Conservation (phyloP, 2,888 invertebrate species). For the Ectemnius cavifrons region DNA sequence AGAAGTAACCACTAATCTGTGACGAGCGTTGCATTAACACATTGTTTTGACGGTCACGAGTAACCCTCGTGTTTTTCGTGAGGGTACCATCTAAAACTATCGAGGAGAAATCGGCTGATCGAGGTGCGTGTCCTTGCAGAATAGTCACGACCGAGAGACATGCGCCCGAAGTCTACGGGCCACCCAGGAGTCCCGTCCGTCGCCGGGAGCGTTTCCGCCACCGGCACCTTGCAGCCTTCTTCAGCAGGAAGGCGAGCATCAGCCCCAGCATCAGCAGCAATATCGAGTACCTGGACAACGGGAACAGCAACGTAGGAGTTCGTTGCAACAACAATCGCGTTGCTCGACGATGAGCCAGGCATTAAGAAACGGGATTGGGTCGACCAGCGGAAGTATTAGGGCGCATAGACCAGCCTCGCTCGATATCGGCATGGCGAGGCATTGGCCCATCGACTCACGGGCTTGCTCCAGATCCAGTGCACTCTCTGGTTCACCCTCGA, state of each 20-base stretch:
- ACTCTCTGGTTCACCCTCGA: constrained; percentile 35
- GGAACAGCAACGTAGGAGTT: constrained; percentile 31
- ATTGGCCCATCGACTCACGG: constrained; percentile 42
- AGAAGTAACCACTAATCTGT: background rate
- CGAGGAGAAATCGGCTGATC: constrained; percentile 29
- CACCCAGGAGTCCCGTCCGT: constrained; percentile 73
- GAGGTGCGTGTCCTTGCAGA: constrained; percentile 70
- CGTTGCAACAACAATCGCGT: constrained; percentile 40
- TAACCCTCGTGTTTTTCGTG: too few species aligned
- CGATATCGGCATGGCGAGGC: constrained; percentile 66
- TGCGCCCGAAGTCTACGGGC: constrained; percentile 74
- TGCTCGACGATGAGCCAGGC: constrained; percentile 55
- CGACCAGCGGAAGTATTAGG: constrained; percentile 42
- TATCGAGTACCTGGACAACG: background rate
- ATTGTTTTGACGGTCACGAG: too few species aligned
- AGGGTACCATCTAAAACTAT: too few species aligned
- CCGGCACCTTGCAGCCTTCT: constrained; percentile 66
- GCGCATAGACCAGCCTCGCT: constrained; percentile 69
- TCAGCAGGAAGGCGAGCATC: constrained; percentile 29
- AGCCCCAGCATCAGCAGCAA: constrained; percentile 32
- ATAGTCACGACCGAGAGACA: constrained; percentile 77
- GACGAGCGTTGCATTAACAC: constrained; percentile 3
- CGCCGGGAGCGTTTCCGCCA: constrained; percentile 81
- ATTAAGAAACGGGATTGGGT: constrained; percentile 14
- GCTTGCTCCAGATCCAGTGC: background rate